Evolutionary conservation across 1,140 invertebrate species (phyloP), one percentile per base, ranked within the genome.

Genomic region (Oedothorax gibbosus): DNA sequence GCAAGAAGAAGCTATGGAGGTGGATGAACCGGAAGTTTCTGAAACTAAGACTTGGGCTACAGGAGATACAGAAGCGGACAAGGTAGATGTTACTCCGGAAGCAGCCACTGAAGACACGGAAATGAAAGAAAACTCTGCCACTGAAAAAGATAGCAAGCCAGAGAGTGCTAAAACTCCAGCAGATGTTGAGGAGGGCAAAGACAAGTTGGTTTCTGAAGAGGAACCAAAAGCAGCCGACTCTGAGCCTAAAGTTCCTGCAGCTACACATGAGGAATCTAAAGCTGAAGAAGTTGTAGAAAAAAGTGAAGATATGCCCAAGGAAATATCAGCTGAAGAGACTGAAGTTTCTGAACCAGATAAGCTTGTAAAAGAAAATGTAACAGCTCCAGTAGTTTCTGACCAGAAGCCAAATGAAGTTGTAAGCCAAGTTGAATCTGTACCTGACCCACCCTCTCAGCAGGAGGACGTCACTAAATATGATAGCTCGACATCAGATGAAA

Each of bases 1-100:
- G 20, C 4, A 71, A 60, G 54, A 73, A 15, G 79, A 80, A 65
- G 69, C 69, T 12, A 82, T 81, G 85, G 85, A 86, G 77, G 54
- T 81, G 7, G 85, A 86, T 69, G 77, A 64, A 53, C 20, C 50
- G 8, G 77, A 86, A 60, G 62, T 57, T 0, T 14, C 51, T 78
- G 14, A 49, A n/a, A 66, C 65, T 21, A 35, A 53, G n/a, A n/a
- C 51, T 20, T 56, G 49, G 53, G 20, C 73, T 2, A 68, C 62
- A 7, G 21, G n/a, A 35, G 35, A 35, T 35, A 5, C 35, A 35
- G 35, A 35, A 35, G 35, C 35, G 35, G 35, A 35, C 35, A 35
- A 35, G 35, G 35, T 35, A 35, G 35, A 35, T 35, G 76, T 79
- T 12, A 12, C n/a, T 12, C 60, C 18, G 53, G 14, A 35, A n/a